Conservation (phyloP, 92 coral and sea anemone species). For the Virgularia gustaviana region DNA sequence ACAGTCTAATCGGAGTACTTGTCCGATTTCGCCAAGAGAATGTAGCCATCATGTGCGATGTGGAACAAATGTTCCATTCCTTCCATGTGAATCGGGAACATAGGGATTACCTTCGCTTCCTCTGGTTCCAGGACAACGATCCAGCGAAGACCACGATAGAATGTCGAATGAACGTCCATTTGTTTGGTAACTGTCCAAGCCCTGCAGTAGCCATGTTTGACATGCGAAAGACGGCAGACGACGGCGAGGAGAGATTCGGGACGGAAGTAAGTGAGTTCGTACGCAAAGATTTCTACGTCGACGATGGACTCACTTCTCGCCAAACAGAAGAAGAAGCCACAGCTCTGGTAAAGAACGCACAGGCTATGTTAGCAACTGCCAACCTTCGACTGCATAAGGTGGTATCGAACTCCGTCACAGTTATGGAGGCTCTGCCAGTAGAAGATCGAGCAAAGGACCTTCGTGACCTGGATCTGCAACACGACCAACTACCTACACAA, state of each 20-base stretch:
- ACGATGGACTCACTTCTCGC: conserved; percentile 29
- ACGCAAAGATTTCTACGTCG: conserved; percentile 34
- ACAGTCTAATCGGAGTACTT: conserved; percentile 28
- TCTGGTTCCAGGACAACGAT: conserved; percentile 22
- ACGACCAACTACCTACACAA: conserved; percentile 38
- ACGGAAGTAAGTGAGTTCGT: conserved; percentile 20
- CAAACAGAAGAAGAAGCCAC: conserved; percentile 31
- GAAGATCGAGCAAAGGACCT: conserved; percentile 44
- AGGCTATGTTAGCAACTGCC: conserved; percentile 28
- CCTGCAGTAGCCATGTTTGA: conserved; percentile 32
- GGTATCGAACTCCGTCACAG: conserved; percentile 27
- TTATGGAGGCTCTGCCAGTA: conserved; percentile 47
- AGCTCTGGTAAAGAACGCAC: conserved; percentile 28
- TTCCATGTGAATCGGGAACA: conserved; percentile 15
- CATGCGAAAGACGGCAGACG: conserved; percentile 16
- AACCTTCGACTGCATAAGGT: conserved; percentile 43
- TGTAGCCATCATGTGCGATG: conserved; percentile 23
- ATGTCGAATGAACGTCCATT: conserved; percentile 16
- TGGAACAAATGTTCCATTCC: no score
- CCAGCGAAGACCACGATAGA: conserved; percentile 2
- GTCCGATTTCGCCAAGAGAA: conserved; percentile 25
- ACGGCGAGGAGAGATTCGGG: conserved; percentile 34
- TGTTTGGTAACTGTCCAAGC: conserved; percentile 43
- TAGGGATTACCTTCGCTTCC: conserved; percentile 23
- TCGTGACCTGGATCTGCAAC: conserved; percentile 33